These are phyloP conservation scores for Corvus hawaiiensis DNA, from an alignment of 2,113 vertebrate species.

Conservation along the genomic window DNA sequence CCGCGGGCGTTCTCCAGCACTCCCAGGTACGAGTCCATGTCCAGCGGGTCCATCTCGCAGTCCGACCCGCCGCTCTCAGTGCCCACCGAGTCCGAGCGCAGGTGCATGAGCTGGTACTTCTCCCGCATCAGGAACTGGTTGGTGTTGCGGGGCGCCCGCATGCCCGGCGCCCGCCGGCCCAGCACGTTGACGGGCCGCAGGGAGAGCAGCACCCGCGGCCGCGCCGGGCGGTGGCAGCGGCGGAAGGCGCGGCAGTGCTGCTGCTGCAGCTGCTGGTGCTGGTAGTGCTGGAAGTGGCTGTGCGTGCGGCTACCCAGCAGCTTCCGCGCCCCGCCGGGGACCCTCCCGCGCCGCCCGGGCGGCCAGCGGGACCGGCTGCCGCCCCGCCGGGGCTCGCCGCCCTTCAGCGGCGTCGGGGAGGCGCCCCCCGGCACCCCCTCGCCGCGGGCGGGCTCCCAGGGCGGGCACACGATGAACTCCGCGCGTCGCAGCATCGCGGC, in stretches of 20 bases:
- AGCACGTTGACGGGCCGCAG: conserved; percentile 80
- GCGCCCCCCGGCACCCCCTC: conserved; percentile 6
- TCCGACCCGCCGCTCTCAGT: conserved; percentile 83
- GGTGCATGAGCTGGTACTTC: conserved; percentile 85
- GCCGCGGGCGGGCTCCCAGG: conserved; percentile 31
- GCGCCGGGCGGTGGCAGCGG: conserved; percentile 16
- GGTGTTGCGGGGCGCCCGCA: conserved; percentile 86
- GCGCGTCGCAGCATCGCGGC: conserved; percentile 58
- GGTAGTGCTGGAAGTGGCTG: background rate
- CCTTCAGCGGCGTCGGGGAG: background rate
- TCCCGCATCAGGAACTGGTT: conserved; percentile 90
- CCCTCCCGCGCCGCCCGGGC: conserved; percentile 24
- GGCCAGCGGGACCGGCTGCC: conserved; percentile 23
- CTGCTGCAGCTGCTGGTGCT: background rate
- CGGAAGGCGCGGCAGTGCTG: background rate
- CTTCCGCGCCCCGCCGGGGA: background rate
- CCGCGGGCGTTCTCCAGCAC: conserved; percentile 85
- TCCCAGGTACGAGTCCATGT: conserved; percentile 86
- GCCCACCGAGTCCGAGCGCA: conserved; percentile 85
- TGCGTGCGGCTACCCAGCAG: conserved; percentile 26
- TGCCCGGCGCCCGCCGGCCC: conserved; percentile 78
- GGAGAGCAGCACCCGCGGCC: conserved; percentile 46
- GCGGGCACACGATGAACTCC: conserved; percentile 43
- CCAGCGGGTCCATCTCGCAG: conserved; percentile 80
- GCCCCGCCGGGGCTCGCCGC: background rate